phyloP scores from a whole-genome alignment of 2,888 invertebrate genomes.

The Xiphydria camelus region DNA sequence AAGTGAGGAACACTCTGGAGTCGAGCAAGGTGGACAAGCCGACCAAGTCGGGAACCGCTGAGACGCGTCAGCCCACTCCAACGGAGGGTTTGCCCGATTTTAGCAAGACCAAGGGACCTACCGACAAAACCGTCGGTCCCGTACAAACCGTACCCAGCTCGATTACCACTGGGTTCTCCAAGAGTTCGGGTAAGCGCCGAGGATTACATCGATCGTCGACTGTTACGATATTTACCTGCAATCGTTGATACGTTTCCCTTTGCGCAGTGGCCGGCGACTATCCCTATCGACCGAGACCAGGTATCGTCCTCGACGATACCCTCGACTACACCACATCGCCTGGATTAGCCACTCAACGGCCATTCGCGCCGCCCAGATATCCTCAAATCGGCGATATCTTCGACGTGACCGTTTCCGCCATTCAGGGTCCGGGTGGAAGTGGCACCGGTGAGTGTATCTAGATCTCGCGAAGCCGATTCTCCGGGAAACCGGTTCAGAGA shows the following conservation, averaged over 20 bases:
- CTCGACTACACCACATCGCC: constrained; percentile 55
- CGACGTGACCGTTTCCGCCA: constrained; percentile 85
- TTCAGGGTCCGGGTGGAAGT: constrained; percentile 77
- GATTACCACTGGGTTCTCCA: constrained; percentile 37
- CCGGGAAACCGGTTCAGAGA: too few species aligned
- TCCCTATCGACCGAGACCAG: constrained; percentile 78
- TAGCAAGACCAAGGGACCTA: constrained; percentile 17
- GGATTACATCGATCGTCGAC: too few species aligned
- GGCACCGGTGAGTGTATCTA: constrained; percentile 38
- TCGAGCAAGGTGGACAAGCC: constrained; percentile 33
- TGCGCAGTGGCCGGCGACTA: constrained; percentile 32
- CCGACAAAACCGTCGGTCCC: constrained; percentile 14
- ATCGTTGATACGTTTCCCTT: too few species aligned
- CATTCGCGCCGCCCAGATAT: constrained; percentile 55
- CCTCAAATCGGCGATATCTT: constrained; percentile 74
- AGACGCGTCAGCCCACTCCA: too few species aligned
- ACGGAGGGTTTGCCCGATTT: constrained; percentile 55
- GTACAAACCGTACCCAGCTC: constrained; percentile 30
- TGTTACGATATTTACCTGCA: too few species aligned
- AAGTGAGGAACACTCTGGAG: constrained; percentile 24
- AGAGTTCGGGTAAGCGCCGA: constrained; percentile 39
- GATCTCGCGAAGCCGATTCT: too few species aligned
- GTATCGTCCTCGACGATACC: constrained; percentile 81
- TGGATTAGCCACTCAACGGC: constrained; percentile 60
- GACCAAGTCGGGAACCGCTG: too few species aligned